Evolutionary conservation across 2,113 vertebrate species (phyloP).

Genomic region (Oncorhynchus keta): DNA sequence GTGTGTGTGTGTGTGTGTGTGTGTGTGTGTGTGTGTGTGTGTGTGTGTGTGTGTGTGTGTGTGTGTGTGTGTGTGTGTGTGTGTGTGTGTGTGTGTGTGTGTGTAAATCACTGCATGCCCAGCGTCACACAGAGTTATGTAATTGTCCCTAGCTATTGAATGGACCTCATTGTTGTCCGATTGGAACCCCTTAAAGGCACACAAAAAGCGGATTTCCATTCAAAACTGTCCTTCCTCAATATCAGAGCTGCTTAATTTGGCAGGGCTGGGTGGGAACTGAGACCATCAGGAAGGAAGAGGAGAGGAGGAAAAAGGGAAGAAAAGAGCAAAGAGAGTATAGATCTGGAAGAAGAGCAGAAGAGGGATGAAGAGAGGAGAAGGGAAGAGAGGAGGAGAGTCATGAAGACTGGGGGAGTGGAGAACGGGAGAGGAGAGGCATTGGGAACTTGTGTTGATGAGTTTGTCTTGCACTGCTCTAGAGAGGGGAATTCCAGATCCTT

Average conservation of each 20-base stretch:
- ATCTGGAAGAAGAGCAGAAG: not conserved
- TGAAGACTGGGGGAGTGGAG: too few species aligned
- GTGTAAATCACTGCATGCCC: slow-evolving; percentile 44
- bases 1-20: slow-evolving; percentile 48
- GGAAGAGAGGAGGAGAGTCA: not conserved
- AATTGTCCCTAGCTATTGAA: slow-evolving; percentile 53
- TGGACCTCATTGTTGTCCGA: slow-evolving; percentile 52
- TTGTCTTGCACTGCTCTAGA: not conserved
- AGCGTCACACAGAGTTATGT: slow-evolving; percentile 46
- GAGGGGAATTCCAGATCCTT: not conserved
- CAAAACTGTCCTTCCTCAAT: slow-evolving; percentile 33
- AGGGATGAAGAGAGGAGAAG: not conserved
- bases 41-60: slow-evolving; percentile 24
- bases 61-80: slow-evolving; percentile 25
- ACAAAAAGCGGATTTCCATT: slow-evolving; percentile 39
- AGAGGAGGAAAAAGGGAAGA: not conserved
- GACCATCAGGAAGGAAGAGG: slow-evolving; percentile 15
- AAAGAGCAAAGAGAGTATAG: not conserved
- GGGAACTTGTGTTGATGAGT: not conserved
- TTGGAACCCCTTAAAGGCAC: slow-evolving; percentile 35
- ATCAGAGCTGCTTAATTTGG: slow-evolving; percentile 20
- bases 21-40: slow-evolving; percentile 45
- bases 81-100: slow-evolving; percentile 38
- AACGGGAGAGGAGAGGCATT: not conserved
- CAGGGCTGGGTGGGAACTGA: slow-evolving; percentile 18